Evolutionary conservation across 2,797 vertebrate genomes (phyloP).

Genomic region (Chelmon rostratus): DNA sequence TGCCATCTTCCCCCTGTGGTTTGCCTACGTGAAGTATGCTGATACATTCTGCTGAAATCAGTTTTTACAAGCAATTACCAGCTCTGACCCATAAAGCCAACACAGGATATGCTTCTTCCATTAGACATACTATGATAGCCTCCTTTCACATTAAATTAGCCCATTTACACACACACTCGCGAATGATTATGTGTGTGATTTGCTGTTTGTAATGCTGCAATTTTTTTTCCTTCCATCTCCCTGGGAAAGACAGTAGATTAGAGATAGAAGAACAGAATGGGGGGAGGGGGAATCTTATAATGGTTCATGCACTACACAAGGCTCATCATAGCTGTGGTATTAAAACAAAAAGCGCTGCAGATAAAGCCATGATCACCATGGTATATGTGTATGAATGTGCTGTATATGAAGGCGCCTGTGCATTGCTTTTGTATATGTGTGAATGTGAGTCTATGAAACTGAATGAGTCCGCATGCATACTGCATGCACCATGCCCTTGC

Average conservation of each 20-base stretch:
- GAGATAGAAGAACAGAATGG: background rate
- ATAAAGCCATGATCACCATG: background rate
- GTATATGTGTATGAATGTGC: background rate
- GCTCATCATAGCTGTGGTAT: conserved; percentile 19
- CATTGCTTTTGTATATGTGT: background rate
- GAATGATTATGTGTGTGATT: conserved; percentile 33
- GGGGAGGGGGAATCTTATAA: background rate
- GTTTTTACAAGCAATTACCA: conserved; percentile 65
- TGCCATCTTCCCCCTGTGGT: conserved; percentile 37
- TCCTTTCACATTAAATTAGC: conserved; percentile 59
- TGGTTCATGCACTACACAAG: conserved; percentile 15
- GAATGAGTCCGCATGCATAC: conserved; percentile 11
- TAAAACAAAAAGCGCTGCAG: conserved; percentile 20
- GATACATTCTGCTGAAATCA: conserved; percentile 52
- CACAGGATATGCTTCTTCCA: conserved; percentile 49
- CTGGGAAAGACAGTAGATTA: conserved; percentile 17
- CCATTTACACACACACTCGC: conserved; percentile 44
- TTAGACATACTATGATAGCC: conserved; percentile 44
- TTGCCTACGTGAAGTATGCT: conserved; percentile 50
- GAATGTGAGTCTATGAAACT: conserved; percentile 13
- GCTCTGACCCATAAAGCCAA: conserved; percentile 60
- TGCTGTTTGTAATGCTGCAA: conserved; percentile 35
- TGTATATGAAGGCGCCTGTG: background rate
- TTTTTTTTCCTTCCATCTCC: conserved; percentile 9
- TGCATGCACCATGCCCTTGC: conserved; percentile 6